Base-by-base conservation (phyloP, 2,113 vertebrate genomes). In the Pterophyllum scalare region DNA sequence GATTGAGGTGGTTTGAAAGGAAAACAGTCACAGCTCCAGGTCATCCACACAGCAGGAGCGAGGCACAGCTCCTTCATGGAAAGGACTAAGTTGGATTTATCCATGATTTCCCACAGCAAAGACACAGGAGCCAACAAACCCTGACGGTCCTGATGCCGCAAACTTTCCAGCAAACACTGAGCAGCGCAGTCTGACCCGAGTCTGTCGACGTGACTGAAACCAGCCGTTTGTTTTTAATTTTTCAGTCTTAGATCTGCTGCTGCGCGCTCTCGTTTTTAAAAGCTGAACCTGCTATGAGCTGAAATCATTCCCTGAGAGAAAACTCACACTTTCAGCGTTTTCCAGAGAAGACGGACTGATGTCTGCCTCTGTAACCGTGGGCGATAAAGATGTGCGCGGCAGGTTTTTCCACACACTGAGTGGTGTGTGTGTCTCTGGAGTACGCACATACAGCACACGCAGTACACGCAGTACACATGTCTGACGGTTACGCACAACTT, bases 1-100 rank as follows among this genome's bases (percentile, higher is more conserved):
- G 96, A 97, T 79, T 99, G 91, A 94, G 40, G 6, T 31, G 11
- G 4, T 74, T 77, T 67, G 6, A 56, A 76, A 14, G 15, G 13
- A 81, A 26, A 81, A 26, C 2, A 10, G 58, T 57, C 74, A 15
- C 22, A 15, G 11, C 15, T 52, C 20, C 33, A 54, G 11, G 17
- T 62, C 8, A 24, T 31, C 28, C 54, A 0, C 33, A 56, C 13
- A 46, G 57, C 20, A 26, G 76, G 22, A 56, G 35, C 13, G 3
- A 22, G 54, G 26, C 13, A 1, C 58, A 20, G 5, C 28, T 54
- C 38, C 35, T 70, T 46, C 20, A 20, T 2, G 13, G 13, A 24
- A 61, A 8, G 11, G 65, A 76, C 31, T 59, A 52, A 61, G 59
- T 2, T 74, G 59, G 77, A 83, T 75, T 82, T 72, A 54, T 43